Percentiles rank a stretch among this genome's conserved stretches.
Conservation (phyloP, 2,888 invertebrate species). For the Andrena marginata region DNA sequence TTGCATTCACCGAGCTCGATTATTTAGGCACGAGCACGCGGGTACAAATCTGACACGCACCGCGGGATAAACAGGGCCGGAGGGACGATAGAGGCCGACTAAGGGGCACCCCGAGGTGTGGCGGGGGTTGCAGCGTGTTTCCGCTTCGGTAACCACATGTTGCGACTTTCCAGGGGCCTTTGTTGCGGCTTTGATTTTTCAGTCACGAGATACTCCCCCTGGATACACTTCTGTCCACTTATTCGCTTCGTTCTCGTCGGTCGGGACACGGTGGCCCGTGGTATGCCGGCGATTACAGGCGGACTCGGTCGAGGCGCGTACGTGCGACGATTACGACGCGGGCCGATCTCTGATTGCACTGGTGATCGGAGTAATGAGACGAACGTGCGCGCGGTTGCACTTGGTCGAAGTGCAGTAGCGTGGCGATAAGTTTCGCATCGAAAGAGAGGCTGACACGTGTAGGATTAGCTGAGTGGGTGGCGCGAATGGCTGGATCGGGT, state of each 20-base stretch:
- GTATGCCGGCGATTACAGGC: constrained; percentile 29
- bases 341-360: constrained; percentile 49
- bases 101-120: constrained; percentile 31
- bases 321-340: constrained; percentile 26
- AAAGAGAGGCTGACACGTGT: not conserved
- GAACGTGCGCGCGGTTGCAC: constrained; percentile 44
- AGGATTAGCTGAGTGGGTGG: not conserved
- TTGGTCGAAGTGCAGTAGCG: constrained; percentile 2
- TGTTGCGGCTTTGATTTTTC: constrained; percentile 37
- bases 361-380: constrained; percentile 61
- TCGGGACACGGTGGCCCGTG: not conserved
- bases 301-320: constrained; percentile 22
- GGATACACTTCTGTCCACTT: not conserved
- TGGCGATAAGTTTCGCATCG: constrained; percentile 26
- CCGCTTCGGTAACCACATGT: constrained; percentile 81
- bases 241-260: not conserved
- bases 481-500: not conserved
- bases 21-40: not conserved
- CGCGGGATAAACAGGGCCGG: constrained; percentile 15
- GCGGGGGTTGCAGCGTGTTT: constrained; percentile 58
- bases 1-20: constrained; percentile 1
- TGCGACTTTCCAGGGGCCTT: constrained; percentile 70
- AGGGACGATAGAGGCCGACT: not conserved
- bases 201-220: constrained; percentile 23
- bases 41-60: constrained; percentile 38